Conservation (phyloP, 2,797 vertebrate genomes). For the Pogonophryne albipinna region DNA sequence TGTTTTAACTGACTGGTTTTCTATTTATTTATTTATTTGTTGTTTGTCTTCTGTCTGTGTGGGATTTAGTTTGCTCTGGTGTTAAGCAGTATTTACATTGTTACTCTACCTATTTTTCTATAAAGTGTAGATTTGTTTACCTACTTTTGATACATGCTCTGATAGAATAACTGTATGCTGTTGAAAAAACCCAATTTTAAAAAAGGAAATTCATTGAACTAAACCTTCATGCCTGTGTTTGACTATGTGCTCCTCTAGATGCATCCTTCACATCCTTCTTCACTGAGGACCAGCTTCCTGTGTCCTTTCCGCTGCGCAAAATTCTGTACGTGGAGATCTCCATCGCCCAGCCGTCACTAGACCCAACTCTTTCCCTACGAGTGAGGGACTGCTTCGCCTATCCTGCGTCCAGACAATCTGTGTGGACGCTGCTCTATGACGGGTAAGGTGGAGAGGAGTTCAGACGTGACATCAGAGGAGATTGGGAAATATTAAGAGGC, state of each 20-base stretch:
- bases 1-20: no score
- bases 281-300: constrained; percentile 70
- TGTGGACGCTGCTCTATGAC: constrained; percentile 80
- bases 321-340: constrained; percentile 76
- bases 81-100: no score
- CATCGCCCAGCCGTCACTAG: constrained; percentile 66
- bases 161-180: no score
- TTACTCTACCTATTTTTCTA: no score
- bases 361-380: constrained; percentile 70
- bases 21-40: no score
- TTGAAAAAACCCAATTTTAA: no score
- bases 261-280: constrained; percentile 76
- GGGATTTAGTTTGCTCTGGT: no score
- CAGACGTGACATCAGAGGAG: no score
- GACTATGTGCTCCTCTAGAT: constrained; percentile 53
- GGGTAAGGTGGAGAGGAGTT: constrained; percentile 52
- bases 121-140: no score
- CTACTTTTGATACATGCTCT: no score
- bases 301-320: constrained; percentile 62
- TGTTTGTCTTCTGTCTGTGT: no score
- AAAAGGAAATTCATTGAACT: neutral
- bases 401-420: constrained; percentile 75
- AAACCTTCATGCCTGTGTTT: neutral
- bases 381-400: constrained; percentile 82
- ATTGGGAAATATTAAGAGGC: no score